A percentile compares a stretch with the other conserved stretches of the same genome.
phyloP scores from a whole-genome alignment of 2,888 invertebrate species.

The Tricholauxania praeusta region DNA sequence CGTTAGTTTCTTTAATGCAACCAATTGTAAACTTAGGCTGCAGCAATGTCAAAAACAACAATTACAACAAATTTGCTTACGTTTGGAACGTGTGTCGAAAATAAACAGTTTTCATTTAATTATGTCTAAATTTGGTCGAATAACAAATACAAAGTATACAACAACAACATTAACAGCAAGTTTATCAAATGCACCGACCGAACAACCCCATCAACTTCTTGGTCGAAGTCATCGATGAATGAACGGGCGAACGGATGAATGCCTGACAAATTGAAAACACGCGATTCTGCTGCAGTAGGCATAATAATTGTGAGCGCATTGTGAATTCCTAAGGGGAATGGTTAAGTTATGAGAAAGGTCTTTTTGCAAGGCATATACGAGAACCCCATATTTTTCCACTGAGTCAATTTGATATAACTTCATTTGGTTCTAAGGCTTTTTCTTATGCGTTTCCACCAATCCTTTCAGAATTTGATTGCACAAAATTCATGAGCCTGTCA shows the following conservation, averaged over 20 bases:
- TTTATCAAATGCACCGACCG: constrained; percentile 22
- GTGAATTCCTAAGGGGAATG: constrained; percentile 50
- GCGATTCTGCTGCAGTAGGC: constrained; percentile 55
- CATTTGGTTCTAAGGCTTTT: constrained; percentile 3
- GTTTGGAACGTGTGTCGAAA: constrained; percentile 59
- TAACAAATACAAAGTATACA: constrained; percentile 56
- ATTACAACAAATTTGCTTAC: constrained; percentile 4
- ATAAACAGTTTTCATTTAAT: constrained; percentile 66
- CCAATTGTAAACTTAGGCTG: background rate
- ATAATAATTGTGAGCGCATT: constrained; percentile 51
- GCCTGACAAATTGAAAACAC: constrained; percentile 65
- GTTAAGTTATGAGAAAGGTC: constrained; percentile 22
- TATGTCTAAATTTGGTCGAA: constrained; percentile 65
- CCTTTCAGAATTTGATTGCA: constrained; percentile 36
- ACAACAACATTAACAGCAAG: constrained; percentile 48
- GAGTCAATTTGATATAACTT: constrained; percentile 21
- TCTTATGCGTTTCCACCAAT: constrained; percentile 8
- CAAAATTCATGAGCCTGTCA: constrained; percentile 37
- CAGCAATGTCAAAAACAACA: constrained; percentile 16
- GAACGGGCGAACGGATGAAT: constrained; percentile 32
- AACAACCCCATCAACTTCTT: constrained; percentile 13
- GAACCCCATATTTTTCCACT: background rate
- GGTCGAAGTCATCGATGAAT: constrained; percentile 22
- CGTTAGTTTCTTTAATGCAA: background rate
- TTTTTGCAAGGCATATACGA: background rate